phyloP scores from a whole-genome alignment of 2,113 vertebrate species.

The Manacus vitellinus region DNA sequence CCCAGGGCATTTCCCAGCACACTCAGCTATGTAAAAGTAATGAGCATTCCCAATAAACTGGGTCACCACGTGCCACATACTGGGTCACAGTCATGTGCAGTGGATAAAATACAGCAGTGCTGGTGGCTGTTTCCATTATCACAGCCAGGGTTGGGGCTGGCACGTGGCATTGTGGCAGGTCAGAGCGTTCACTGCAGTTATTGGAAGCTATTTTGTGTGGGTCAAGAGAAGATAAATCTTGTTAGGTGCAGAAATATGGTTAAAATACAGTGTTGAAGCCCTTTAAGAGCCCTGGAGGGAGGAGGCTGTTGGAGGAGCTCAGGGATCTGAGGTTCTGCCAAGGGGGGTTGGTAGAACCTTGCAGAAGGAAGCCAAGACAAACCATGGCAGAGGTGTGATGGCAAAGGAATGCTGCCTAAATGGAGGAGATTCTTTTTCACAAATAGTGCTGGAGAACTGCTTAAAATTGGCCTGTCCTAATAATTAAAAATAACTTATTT shows the following conservation, averaged over 20 bases:
- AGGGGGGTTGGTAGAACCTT: neutral
- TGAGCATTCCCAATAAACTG: neutral
- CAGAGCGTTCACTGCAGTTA: neutral
- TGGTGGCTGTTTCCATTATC: neutral
- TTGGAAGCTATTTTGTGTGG: neutral
- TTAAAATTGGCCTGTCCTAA: conserved; percentile 23
- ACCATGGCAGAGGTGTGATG: neutral
- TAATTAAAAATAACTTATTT: conserved; percentile 46
- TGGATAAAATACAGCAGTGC: neutral
- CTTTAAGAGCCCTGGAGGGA: neutral
- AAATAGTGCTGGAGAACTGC: neutral
- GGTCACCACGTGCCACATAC: neutral
- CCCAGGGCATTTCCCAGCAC: neutral
- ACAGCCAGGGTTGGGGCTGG: accelerated
- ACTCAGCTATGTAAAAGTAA: neutral
- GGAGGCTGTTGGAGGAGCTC: neutral
- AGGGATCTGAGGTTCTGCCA: neutral
- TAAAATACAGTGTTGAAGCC: neutral
- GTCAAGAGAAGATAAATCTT: neutral
- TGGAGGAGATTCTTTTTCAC: neutral
- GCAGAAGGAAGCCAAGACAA: neutral
- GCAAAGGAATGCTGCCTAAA: neutral
- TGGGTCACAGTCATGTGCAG: neutral
- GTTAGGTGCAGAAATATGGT: neutral
- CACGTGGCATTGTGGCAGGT: neutral